Evolutionary conservation across 1,140 invertebrate genomes (phyloP), one percentile per base, ranked within the genome.

Genomic region (Brachionus calyciflorus): DNA sequence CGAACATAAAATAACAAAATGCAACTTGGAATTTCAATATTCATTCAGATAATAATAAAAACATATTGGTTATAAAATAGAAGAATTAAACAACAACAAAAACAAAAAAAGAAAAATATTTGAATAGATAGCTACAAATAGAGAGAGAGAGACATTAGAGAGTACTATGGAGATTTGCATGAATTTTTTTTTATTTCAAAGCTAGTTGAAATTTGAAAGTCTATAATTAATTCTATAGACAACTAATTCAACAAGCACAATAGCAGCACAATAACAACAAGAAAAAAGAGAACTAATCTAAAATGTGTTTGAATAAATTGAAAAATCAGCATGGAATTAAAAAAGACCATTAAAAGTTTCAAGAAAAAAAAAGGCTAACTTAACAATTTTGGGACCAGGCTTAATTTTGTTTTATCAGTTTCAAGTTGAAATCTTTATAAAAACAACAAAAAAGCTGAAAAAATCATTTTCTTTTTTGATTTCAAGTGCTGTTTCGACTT

Each of bases 221-320:
- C 12, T 60, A 37, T 60, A 60, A 60, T 60, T 60, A 60, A 60
- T 60, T 60, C 55, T 60, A 60, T 60, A 60, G 55, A 60, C 55
- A 60, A 60, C 30, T 60, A 60, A 60, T 60, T 33, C 28, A 60
- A 41, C 55, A 60, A 60, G 55, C 19, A 28, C 9, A 37, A 3
- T 3, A 37, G 9, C 33, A 37, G 9, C 4, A 5, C 33, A 5
- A 5, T 37, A 5, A 5, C 33, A 37, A 37, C 3, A 37, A 37
- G n/a, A 60, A 17, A 17, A 37, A 60, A 60, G n/a, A 33, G 37
- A 55, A 55, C 28, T 28, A 55, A 55, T 12, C 33, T 30, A 19
- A 37, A 60, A 60, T 60, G 55, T 60, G 55, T 60, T 33, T 60
- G 55, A 40, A 60, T 37, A 60, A 37, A 37, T 37, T 37, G 55